These are phyloP conservation scores for Mormoops blainvillei DNA, from an alignment of 2,113 vertebrate genomes.

Conservation along the genomic window DNA sequence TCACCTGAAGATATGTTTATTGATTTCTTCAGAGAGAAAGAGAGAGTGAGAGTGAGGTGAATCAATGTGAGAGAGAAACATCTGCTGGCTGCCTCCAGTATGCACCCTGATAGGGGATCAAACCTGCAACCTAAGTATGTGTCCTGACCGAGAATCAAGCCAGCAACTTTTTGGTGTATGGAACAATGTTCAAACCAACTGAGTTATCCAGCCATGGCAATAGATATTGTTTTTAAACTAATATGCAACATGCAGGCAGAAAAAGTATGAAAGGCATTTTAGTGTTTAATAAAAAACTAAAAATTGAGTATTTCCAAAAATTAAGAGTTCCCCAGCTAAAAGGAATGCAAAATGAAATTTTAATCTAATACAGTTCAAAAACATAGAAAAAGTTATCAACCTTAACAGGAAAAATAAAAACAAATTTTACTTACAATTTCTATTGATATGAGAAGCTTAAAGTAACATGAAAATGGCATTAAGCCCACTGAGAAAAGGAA, in stretches of 20 bases:
- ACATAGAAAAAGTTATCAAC: background rate
- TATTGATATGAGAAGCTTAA: background rate
- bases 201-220: too few relatives aligned
- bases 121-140: too few relatives aligned
- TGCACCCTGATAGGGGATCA: too few relatives aligned
- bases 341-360: background rate
- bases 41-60: too few relatives aligned
- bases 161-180: too few relatives aligned
- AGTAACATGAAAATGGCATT: background rate
- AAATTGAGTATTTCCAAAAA: background rate
- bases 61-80: too few relatives aligned
- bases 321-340: background rate
- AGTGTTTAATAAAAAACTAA: background rate
- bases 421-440: background rate
- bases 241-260: too few relatives aligned
- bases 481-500: background rate
- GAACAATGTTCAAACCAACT: too few relatives aligned
- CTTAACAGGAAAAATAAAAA: background rate
- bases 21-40: too few relatives aligned
- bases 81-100: too few relatives aligned
- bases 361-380: background rate
- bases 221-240: background rate
- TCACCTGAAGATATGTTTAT: too few relatives aligned
- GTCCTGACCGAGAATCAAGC: too few relatives aligned
- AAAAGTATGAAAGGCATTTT: background rate